Evolutionary conservation across 2,797 vertebrate species (phyloP), one percentile per base, ranked within the genome.

Genomic region (Anabas testudineus): DNA sequence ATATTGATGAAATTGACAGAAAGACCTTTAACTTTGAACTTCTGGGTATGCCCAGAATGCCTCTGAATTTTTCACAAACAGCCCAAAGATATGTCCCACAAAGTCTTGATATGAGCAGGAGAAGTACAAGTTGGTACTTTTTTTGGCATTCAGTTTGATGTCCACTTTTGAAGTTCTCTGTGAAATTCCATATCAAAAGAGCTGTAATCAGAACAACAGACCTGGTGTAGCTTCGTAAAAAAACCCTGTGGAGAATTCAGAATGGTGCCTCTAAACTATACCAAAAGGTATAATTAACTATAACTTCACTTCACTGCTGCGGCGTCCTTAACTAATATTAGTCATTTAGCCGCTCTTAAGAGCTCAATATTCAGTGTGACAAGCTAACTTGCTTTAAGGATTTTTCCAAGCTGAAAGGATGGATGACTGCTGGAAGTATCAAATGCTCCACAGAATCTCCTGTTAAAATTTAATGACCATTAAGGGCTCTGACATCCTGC

Each of bases 351-450:
- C 56, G 41, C 39, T 32, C 37, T 53, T 68, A 53, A 49, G 53
- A 53, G 34, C 58, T 32, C 24, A 43, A 51, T 41, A 67, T 62
- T 49, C 61, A 62, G 48, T 45, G 28, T 48, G 37, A 67, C 36
- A 41, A 39, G 78, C 42, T 34, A 54, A 66, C 49, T 51, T 45
- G 18, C 43, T 37, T 56, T 43, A 48, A 54, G 48, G 55, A 60
- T 48, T 34, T 62, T 41, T 52, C 4, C 24, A 21, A 42, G 36
- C 60, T 22, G 30, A 41, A 32, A 2, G 3, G 39, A 46, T 32
- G 42, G 36, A 54, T 53, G 14, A 19, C 21, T 63, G 21, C 69
- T 28, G 39, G 26, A 18, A 37, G 14, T 37, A 28, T 37, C 22
- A 49, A 54, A 10, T 32, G 34, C 41, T 52, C 32, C 22, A 18